Evolutionary conservation across 2,888 invertebrate species (phyloP), one percentile per base, ranked within the genome.

Genomic region (Drosophila birchii): DNA sequence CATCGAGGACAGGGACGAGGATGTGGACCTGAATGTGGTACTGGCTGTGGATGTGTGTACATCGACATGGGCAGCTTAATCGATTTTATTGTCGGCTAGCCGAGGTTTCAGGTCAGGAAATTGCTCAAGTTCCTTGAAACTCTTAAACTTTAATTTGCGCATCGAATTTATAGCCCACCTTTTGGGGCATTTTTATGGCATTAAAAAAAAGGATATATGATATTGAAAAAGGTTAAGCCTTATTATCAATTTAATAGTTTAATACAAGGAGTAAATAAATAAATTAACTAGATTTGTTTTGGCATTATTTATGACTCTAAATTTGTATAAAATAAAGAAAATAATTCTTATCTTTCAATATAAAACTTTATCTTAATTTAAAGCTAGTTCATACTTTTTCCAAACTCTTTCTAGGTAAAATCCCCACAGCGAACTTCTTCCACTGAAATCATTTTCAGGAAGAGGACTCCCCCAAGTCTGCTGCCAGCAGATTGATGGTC

Each of bases 71-170:
- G 32, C 68, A 64, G 69, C 81, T 83, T 88, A 83, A 83, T 88
- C 88, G 88, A 83, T 81, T 80, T 49, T 72, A 81, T 83, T 86
- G 84, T 73, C 71, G 71, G 68, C 78, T 38, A 49, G 67, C 38
- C 41, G 23, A 41, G 53, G 51, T 55, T 44, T 47, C 56, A 36
- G 56, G 75, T 68, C 54, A 75, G 57, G 76, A 75, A 75, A 49
- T 68, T 69, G 54, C 54, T n/a, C 49, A 67, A 72, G 64, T 62
- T 73, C 49, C 74, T 34, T 20, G 63, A 55, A 57, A 54, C 45
- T 43, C 38, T 56, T 51, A 18, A 54, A 38, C 75, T 73, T 73
- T 54, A 67, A 66, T 51, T 53, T 38, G 39, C 5, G 5, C 34
- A 8, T 26, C n/a, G 18, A 54, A 57, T 67, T 75, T 47, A 58